Percentiles rank a stretch among this genome's conserved stretches.
phyloP scores from a whole-genome alignment of 2,888 invertebrate genomes.

The Cerceris ruficornis region DNA sequence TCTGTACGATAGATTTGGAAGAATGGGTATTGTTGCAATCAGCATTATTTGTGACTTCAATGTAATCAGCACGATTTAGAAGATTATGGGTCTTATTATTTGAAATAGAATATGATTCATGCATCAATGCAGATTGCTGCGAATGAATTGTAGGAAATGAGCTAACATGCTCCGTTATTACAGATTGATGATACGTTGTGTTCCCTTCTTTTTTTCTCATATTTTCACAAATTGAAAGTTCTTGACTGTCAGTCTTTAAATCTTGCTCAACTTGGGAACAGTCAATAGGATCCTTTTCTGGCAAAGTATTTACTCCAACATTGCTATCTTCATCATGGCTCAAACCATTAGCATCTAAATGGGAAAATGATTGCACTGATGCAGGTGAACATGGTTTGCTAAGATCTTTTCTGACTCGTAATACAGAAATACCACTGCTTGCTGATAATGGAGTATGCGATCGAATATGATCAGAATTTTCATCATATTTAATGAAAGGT shows the following conservation, averaged over 20 bases:
- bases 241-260: conserved; percentile 52
- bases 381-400: conserved; percentile 80
- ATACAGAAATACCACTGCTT: conserved; percentile 73
- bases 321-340: conserved; percentile 72
- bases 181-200: conserved; percentile 67
- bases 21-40: conserved; percentile 75
- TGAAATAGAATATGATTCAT: conserved; percentile 66
- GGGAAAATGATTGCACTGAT: conserved; percentile 72
- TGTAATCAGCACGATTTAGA: conserved; percentile 71
- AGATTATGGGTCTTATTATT: conserved; percentile 68
- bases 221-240: conserved; percentile 46
- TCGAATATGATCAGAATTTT: conserved; percentile 61
- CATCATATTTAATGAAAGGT: conserved; percentile 68
- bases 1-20: conserved; percentile 72
- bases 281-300: conserved; percentile 72
- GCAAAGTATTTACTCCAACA: conserved; percentile 50
- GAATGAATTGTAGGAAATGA: conserved; percentile 71
- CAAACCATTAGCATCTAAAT: conserved; percentile 70
- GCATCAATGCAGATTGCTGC: conserved; percentile 67
- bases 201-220: conserved; percentile 32
- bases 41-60: conserved; percentile 73
- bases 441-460: conserved; percentile 75
- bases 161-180: conserved; percentile 72
- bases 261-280: conserved; percentile 66
- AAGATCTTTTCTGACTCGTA: conserved; percentile 75